Evolutionary conservation across 2,113 vertebrate genomes (phyloP).

Genomic region (Gadus macrocephalus): DNA sequence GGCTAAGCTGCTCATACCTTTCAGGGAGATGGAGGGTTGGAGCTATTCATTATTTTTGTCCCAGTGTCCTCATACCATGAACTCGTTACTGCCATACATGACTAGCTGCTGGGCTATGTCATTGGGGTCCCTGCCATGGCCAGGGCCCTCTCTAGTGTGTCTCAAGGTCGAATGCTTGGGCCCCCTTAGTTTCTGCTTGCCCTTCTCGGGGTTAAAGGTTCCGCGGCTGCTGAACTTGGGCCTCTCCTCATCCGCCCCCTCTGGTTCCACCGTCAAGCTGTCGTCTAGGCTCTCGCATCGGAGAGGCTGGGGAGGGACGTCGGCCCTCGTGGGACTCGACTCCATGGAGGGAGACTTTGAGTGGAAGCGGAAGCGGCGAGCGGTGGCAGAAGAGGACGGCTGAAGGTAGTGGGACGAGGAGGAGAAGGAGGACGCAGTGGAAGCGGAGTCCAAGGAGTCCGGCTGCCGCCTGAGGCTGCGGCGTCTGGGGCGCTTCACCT

Average conservation of each 20-base stretch:
- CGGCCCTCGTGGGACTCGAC: constrained; percentile 22
- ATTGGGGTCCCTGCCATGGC: constrained; percentile 72
- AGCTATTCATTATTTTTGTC: constrained; percentile 30
- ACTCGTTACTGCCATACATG: constrained; percentile 88
- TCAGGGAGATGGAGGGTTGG: constrained; percentile 10
- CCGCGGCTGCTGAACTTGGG: constrained; percentile 87
- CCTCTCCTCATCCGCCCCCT: constrained; percentile 65
- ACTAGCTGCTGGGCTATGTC: constrained; percentile 80
- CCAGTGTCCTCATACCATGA: constrained; percentile 87
- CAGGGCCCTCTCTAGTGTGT: constrained; percentile 71
- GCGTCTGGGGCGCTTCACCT: constrained; percentile 69
- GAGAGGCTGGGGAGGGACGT: too few relatives aligned
- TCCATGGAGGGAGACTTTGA: constrained; percentile 77
- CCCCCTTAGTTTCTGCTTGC: constrained; percentile 89
- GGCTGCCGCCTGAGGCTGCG: constrained; percentile 71
- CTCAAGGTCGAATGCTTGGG: constrained; percentile 78
- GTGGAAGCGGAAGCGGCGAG: constrained; percentile 83
- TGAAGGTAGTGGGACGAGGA: constrained; percentile 68
- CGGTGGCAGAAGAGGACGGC: constrained; percentile 70
- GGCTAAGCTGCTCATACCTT: constrained; percentile 18
- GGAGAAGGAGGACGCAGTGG: constrained; percentile 69
- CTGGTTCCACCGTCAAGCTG: constrained; percentile 62
- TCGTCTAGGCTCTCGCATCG: constrained; percentile 28
- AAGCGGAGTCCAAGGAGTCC: constrained; percentile 73
- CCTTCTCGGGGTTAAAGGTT: constrained; percentile 91